Percentiles rank a stretch among this genome's conserved stretches.
phyloP scores from a whole-genome alignment of 2,113 vertebrate genomes.

The Ceyx cyanopectus region DNA sequence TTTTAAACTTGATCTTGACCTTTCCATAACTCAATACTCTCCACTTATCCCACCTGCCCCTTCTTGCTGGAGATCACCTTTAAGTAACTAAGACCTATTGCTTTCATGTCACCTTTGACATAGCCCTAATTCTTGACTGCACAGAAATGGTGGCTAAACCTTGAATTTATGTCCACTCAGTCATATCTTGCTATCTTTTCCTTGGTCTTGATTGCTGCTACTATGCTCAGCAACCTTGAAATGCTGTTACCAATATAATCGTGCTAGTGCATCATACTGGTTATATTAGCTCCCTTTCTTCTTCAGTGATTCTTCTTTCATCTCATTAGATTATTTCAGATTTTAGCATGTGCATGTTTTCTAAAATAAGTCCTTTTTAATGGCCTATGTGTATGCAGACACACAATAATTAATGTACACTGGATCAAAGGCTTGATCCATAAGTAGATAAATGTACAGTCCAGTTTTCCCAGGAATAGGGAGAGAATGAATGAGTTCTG shows the following conservation, averaged over 20 bases:
- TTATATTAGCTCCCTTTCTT: not conserved
- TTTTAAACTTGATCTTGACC: not conserved
- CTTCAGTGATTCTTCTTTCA: not conserved
- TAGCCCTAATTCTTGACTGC: not conserved
- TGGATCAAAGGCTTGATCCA: not conserved
- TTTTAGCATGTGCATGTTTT: not conserved
- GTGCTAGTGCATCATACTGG: not conserved
- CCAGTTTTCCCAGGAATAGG: not conserved
- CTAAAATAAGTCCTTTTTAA: not conserved
- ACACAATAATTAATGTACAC: rapidly evolving
- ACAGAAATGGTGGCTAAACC: not conserved
- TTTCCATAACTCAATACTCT: not conserved
- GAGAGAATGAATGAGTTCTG: not conserved
- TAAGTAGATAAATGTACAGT: not conserved
- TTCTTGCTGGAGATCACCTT: not conserved
- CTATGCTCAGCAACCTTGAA: not conserved
- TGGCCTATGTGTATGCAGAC: not conserved
- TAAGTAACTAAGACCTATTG: rapidly evolving
- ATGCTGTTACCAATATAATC: not conserved
- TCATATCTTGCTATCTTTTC: not conserved
- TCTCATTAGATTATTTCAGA: not conserved
- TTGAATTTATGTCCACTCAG: not conserved
- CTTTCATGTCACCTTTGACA: not conserved
- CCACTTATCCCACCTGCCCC: rapidly evolving
- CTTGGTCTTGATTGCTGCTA: not conserved